Base-by-base conservation (phyloP, 2,113 vertebrate species). In the Callithrix jacchus region DNA sequence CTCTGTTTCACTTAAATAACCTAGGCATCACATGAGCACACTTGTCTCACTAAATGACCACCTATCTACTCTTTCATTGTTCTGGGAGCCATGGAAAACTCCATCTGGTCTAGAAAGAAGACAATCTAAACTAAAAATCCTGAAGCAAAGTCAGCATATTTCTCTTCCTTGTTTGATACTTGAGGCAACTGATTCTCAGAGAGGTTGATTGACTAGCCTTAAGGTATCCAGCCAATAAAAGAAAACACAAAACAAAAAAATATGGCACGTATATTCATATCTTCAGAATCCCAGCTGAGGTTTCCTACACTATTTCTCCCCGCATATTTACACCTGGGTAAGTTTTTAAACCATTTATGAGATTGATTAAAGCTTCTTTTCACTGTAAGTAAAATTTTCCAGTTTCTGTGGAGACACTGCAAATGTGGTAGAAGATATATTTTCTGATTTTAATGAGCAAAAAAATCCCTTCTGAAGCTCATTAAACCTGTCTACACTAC, bases 361-460 rank as follows among this genome's bases (percentile, higher is more conserved):
- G 11, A 47, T 45, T 77, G 13, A 92, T 82, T 84, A 82, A 66
- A 94, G 10, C 0, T 35, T n/a, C 23, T 61, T 87, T 68, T 30
- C 47, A 2, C 73, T 84, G 73, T 73, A 84, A 77, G 77, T 96
- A 86, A 95, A 95, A 92, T 80, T 71, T 83, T 32, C 12, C 66
- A 37, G 0, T 94, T 94, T 94, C 74, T 84, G n/a, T 42, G 17
- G 52, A 6, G 18, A 66, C 8, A 80, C 13, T 74, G 52, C 40
- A 94, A 93, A 61, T 79, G 85, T 14, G 30, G 20, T 21, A 14
- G 35, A 32, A 84, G 45, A 96, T 27, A 42, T 20, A 70, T 45
- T 82, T 93, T 96, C 74, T 84, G 56, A 74, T 64, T 95, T 96
- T 95, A 96, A 96, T 93, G 58, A 94, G 92, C 71, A 96, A 98